phyloP scores from a whole-genome alignment of 2,888 invertebrate species.

The Torymus tubicola region DNA sequence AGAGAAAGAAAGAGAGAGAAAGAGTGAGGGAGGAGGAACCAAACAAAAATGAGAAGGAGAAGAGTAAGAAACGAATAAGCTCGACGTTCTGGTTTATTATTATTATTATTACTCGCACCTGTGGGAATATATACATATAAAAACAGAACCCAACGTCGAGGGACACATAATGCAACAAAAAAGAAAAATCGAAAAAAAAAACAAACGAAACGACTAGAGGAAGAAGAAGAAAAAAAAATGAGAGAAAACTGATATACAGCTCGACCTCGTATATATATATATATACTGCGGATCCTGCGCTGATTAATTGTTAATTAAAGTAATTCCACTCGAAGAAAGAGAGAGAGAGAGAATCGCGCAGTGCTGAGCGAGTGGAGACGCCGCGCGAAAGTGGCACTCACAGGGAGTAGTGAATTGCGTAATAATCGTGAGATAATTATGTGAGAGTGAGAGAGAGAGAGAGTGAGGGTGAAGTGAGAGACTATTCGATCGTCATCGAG shows the following conservation, averaged over 20 bases:
- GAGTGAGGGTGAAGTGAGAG: slow-evolving; percentile 56
- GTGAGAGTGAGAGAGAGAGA: neutral
- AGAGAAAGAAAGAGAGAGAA: neutral
- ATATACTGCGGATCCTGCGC: slow-evolving; percentile 8
- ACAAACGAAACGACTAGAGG: neutral
- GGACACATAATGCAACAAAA: neutral
- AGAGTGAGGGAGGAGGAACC: too few relatives aligned
- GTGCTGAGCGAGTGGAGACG: neutral
- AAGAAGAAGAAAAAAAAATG: too few relatives aligned
- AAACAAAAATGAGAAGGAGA: too few relatives aligned
- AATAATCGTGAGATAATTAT: slow-evolving; percentile 59
- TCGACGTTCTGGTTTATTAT: too few relatives aligned
- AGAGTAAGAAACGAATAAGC: too few relatives aligned
- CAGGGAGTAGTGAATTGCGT: slow-evolving; percentile 8
- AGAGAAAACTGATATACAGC: neutral
- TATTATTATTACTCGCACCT: too few relatives aligned
- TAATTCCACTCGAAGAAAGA: slow-evolving; percentile 15
- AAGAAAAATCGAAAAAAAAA: neutral
- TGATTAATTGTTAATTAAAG: slow-evolving; percentile 31
- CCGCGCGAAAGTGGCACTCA: neutral
- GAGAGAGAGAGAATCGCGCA: slow-evolving; percentile 9
- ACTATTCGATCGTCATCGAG: slow-evolving; percentile 59
- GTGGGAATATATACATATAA: too few relatives aligned
- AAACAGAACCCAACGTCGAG: too few relatives aligned
- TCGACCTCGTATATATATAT: neutral